phyloP scores from a whole-genome alignment of 37 sponge, comb jelly and placozoan genomes.

The Beroe ovata region DNA sequence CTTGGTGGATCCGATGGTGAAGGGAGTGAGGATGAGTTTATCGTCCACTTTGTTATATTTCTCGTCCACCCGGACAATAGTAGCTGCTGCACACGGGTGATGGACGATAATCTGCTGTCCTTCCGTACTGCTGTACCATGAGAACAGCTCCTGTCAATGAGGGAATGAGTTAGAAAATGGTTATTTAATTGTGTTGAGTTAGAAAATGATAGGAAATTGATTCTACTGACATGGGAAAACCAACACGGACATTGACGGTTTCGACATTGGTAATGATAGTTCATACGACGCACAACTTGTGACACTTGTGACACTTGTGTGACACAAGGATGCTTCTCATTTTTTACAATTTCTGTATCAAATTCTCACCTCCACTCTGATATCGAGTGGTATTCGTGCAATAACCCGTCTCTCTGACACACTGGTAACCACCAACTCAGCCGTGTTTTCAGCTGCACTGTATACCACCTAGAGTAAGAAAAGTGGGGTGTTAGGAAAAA shows the following conservation, averaged over 20 bases:
- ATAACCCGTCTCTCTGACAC: constrained; percentile 26
- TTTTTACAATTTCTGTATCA: no score
- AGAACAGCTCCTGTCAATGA: constrained; percentile 26
- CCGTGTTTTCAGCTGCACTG: constrained; percentile 27
- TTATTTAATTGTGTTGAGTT: no score
- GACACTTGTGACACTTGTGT: no score
- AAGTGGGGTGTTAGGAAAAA: neutral
- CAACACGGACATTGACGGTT: no score
- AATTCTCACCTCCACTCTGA: constrained; percentile 60
- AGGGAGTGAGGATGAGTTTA: constrained; percentile 35
- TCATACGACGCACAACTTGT: no score
- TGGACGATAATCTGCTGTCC: constrained; percentile 26
- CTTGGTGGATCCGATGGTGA: constrained; percentile 58
- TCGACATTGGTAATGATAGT: neutral
- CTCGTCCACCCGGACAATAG: neutral
- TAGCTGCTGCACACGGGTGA: constrained; percentile 48
- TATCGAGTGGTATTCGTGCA: constrained; percentile 33
- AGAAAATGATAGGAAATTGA: no score
- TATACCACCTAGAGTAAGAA: constrained; percentile 10
- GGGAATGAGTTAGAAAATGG: no score
- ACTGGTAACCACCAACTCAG: constrained; percentile 33
- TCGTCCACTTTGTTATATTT: constrained; percentile 30
- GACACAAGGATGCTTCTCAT: no score
- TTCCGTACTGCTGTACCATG: constrained; percentile 7
- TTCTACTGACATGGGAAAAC: no score